A percentile compares a stretch with the other conserved stretches of the same genome.
Evolutionary conservation across 1,140 invertebrate species (phyloP).

Genomic region (Macrobrachium nipponense): DNA sequence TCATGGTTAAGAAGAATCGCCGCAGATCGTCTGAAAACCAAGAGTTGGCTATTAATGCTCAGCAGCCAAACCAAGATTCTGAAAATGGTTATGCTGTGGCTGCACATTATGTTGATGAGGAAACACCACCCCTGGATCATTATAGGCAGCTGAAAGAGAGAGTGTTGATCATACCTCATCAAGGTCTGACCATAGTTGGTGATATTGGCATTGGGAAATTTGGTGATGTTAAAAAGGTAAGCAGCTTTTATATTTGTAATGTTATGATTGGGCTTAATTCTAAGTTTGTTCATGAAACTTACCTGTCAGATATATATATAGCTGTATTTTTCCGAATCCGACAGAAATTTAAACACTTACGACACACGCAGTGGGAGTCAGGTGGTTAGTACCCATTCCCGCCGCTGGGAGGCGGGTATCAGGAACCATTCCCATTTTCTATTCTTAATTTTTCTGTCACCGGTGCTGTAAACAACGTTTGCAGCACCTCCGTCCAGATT

Average conservation of each 20-base stretch:
- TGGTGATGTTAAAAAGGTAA: conserved; percentile 63
- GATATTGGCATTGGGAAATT: conserved; percentile 63
- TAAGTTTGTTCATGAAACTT: too few species aligned
- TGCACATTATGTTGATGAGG: conserved; percentile 57
- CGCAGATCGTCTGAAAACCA: conserved; percentile 41
- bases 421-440: background rate
- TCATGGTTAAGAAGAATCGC: conserved; percentile 52
- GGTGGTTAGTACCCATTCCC: too few species aligned
- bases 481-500: too few species aligned
- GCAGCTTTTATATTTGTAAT: background rate
- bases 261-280: background rate
- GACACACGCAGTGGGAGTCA: too few species aligned
- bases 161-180: conserved; percentile 61
- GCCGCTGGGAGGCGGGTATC: too few species aligned
- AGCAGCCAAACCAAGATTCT: conserved; percentile 41
- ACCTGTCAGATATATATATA: too few species aligned
- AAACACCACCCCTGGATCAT: conserved; percentile 49
- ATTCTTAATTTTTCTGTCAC: too few species aligned
- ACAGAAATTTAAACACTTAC: too few species aligned
- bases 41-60: conserved; percentile 42
- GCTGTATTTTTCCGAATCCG: too few species aligned
- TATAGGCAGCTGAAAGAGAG: conserved; percentile 61
- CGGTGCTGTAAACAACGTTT: too few species aligned
- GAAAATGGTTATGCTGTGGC: conserved; percentile 51
- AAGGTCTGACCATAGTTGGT: conserved; percentile 63